Base-by-base conservation (phyloP, 2,888 invertebrate species). In the Malacosoma neustria region DNA sequence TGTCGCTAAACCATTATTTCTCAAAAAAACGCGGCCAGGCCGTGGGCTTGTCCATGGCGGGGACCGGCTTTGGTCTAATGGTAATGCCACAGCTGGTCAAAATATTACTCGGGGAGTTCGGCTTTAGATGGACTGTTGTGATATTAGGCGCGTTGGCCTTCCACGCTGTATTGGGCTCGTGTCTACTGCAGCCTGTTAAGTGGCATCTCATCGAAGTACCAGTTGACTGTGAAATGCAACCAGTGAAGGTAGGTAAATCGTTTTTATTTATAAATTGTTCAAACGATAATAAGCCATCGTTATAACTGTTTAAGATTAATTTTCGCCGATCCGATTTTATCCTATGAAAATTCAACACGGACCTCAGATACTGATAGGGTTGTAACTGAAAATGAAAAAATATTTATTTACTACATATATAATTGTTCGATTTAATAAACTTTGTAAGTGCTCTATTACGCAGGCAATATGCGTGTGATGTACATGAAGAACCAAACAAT, bases 11-110 rank as follows among this genome's bases (percentile, higher is more conserved):
- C 70, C 91, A 92, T 57, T 93, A 91, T 63, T 93, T 93, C 62
- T 87, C 90, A 11, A 90, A 91, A 64, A 91, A 91, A 63, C 89
- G 93, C 13, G 93, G 93, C 0, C 93, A 93, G 65, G 93, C 93
- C 1, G 92, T 93, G 4, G 93, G 93, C 0, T 79, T 93, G 13
- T 93, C 93, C 0, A 91, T 93, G 89, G 93, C 93, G 1, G 93
- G 93, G 0, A 93, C 93, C 0, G 92, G 93, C 3, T 87, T 93
- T 51, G 93, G 93, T 3, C 89, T 93, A 82, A 90, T 93, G 87
- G 86, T 93, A 41, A 91, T 93, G 90, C 93, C 93, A 1, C 93
- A 93, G 62, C 86, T 92, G 41, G 91, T 93, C 42, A 87, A 89
- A 34, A 49, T 91, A 3, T 72, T 93, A 9, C 73, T 93, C 4